These are phyloP conservation scores for Ptychadena robeensis DNA, from an alignment of 2,797 vertebrate species.

Conservation along the genomic window DNA sequence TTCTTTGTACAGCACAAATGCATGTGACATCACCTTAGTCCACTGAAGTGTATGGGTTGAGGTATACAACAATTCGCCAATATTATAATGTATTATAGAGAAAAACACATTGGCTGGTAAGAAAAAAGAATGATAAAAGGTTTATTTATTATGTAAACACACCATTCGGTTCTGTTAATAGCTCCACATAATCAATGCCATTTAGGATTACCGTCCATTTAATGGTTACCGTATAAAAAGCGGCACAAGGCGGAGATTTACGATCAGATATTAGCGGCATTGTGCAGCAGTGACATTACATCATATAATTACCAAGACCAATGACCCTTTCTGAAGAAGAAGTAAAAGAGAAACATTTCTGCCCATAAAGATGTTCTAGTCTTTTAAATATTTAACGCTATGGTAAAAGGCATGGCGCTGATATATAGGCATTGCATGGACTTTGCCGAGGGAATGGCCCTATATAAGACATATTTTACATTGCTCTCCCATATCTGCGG, in stretches of 20 bases:
- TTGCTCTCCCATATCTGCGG: not conserved
- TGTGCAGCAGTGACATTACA: not conserved
- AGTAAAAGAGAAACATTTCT: slow-evolving; percentile 14
- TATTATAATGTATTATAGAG: no score
- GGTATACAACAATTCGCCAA: no score
- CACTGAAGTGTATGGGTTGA: no score
- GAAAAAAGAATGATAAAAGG: no score
- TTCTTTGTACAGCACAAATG: no score
- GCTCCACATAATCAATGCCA: not conserved
- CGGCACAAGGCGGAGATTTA: not conserved
- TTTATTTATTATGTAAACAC: not conserved
- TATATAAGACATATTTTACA: not conserved
- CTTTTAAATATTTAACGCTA: slow-evolving; percentile 18
- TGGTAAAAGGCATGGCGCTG: not conserved
- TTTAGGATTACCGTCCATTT: not conserved
- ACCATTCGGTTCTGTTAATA: not conserved
- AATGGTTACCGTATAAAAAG: not conserved
- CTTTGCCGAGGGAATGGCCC: not conserved
- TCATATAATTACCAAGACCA: slow-evolving; percentile 7
- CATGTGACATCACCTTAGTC: no score
- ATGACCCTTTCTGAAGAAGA: slow-evolving; percentile 14
- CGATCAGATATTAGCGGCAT: not conserved
- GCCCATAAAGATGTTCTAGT: not conserved
- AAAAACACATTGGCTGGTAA: no score
- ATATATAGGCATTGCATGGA: not conserved